These are phyloP conservation scores for Eudasyphora cyanicolor DNA, from an alignment of 2,888 invertebrate genomes.

Conservation along the genomic window DNA sequence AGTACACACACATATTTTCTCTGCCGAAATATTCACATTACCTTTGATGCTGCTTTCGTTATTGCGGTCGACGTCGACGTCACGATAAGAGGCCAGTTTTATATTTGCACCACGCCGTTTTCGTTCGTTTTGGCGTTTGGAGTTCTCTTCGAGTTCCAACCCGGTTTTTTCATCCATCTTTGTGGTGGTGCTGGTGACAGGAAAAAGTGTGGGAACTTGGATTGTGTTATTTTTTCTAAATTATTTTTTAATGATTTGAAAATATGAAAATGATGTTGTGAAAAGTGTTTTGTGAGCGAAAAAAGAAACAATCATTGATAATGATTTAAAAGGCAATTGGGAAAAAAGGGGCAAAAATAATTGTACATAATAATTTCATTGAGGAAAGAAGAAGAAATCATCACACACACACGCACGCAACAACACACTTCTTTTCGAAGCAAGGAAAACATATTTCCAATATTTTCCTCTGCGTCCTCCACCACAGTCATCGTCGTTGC, in stretches of 20 bases:
- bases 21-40: constrained; percentile 55
- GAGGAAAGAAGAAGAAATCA: constrained; percentile 9
- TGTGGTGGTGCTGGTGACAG: neutral
- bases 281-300: constrained; percentile 25
- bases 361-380: constrained; percentile 25
- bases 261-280: constrained; percentile 41
- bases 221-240: neutral
- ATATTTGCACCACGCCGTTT: constrained; percentile 64
- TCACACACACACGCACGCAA: too few relatives aligned
- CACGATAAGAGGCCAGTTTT: constrained; percentile 60
- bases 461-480: constrained; percentile 11
- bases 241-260: too few relatives aligned
- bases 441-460: constrained; percentile 14
- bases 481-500: neutral
- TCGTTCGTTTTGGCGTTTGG: constrained; percentile 44
- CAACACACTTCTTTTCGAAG: constrained; percentile 19
- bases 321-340: neutral
- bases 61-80: constrained; percentile 40
- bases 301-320: neutral
- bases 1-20: constrained; percentile 35
- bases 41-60: constrained; percentile 50
- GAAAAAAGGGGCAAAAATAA: neutral
- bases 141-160: too few relatives aligned
- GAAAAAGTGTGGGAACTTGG: constrained; percentile 46
- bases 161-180: constrained; percentile 52